A percentile compares a stretch with the other conserved stretches of the same genome.
phyloP scores from a whole-genome alignment of 2,888 invertebrate species.

The Biston betularia region DNA sequence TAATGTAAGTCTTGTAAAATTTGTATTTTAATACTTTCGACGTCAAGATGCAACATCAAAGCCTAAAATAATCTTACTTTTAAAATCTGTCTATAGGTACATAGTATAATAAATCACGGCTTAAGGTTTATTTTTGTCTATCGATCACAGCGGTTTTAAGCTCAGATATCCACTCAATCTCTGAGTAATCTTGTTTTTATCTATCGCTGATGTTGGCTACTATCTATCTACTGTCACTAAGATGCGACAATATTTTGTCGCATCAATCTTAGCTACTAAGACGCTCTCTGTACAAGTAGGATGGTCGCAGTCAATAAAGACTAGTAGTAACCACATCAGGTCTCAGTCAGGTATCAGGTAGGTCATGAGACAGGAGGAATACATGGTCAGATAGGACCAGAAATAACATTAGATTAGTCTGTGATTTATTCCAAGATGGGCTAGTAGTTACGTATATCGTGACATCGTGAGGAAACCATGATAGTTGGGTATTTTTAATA shows the following conservation, averaged over 20 bases:
- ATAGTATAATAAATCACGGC: neutral
- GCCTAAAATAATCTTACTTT: neutral
- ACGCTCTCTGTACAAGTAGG: constrained; percentile 1
- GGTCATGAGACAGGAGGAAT: too few species aligned
- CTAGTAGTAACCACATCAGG: neutral
- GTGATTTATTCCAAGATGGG: too few species aligned
- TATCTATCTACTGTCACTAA: constrained; percentile 47
- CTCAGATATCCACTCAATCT: constrained; percentile 34
- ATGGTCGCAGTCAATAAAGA: neutral
- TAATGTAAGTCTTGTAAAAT: too few species aligned
- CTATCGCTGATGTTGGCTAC: constrained; percentile 28
- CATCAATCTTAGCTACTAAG: too few species aligned
- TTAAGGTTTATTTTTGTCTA: neutral
- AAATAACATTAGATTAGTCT: too few species aligned
- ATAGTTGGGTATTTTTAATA: too few species aligned
- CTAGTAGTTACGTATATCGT: too few species aligned
- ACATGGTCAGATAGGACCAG: too few species aligned
- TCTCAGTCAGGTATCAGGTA: too few species aligned
- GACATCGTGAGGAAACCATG: too few species aligned
- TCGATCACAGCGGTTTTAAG: constrained; percentile 17
- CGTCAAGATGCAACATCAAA: too few species aligned
- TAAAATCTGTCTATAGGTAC: neutral
- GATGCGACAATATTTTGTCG: constrained; percentile 43
- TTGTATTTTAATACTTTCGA: too few species aligned
- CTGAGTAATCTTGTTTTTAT: constrained; percentile 44